Evolutionary conservation across 53 echinoderm and acorn worm species (phyloP), one percentile per base, ranked within the genome.

Genomic region (Crossaster papposus): DNA sequence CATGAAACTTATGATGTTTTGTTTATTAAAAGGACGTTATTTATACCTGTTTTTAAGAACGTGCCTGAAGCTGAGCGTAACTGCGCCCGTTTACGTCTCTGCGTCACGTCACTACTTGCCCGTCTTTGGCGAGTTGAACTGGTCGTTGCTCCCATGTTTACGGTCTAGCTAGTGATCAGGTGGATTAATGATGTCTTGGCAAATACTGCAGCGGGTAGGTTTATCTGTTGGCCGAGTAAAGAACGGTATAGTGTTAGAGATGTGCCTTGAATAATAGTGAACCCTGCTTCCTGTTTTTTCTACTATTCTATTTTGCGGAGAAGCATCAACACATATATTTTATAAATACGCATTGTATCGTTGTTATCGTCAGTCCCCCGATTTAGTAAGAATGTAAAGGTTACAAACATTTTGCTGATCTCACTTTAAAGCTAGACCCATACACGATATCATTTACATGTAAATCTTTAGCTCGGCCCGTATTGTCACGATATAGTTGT

Each of bases 41-140:
- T 35, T 87, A n/a, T n/a, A 87, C 87, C 87, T 76, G 76, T 77
- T 37, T 77, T 87, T 54, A 87, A 63, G 87, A 87, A 87, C 18
- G 87, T 87, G 32, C 87, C 87, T 0, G 87, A 87, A 1, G 87
- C 75, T 14, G 87, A 87, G 26, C 87, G 87, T 31, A 87, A 36
- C 30, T 53, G 87, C 32, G 87, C 13, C 35, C 87, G 76, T 22
- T 53, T 76, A 62, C 77, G 87, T 11, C 87, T 77, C 64, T 76
- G 55, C 4, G 77, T 55, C 87, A 87, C 58, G 87, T 87, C 87
- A 31, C 87, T 87, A 31, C 87, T 87, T 2, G 87, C 87, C 36
- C 87, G 76, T 62, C 87, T 75, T 26, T 55, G 75, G 14, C 87
- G 75, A 12, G 87, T 77, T n/a, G n/a, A n/a, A 3, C 87, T 87